Evolutionary conservation across 2,888 invertebrate genomes (phyloP), one percentile per base, ranked within the genome.

Genomic region (Phyllotreta cruciferae): DNA sequence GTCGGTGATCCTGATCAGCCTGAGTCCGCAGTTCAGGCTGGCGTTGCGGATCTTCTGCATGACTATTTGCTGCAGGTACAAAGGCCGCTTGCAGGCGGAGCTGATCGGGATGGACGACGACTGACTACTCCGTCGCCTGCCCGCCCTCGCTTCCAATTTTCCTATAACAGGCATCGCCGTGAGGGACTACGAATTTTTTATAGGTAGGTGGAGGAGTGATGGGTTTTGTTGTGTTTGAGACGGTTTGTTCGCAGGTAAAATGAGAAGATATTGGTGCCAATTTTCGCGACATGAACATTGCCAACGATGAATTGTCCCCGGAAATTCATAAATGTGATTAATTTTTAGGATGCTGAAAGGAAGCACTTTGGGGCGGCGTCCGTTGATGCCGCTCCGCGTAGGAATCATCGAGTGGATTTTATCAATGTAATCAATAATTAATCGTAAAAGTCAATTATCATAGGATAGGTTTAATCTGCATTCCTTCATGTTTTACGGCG

Each of bases 1-100:
- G 82, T 91, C 96, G 69, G 83, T 98, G 68, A 92, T 98, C 73
- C 89, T 97, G 79, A 86, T 94, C 71, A 87, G 92, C 66, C 86
- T 97, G 82, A 96, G 95, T 80, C 94, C 94, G 47, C 94, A 96
- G 81, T 98, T 98, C 83, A 87, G 97, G 69, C 85, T 94, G 66
- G 95, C 96, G 49, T 85, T 96, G 73, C 86, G 93, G 75, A 90
- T 94, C 76, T 88, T 95, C 78, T 95, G 94, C 83, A 84, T 94
- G 83, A 93, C 93, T 47, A 87, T 93, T 70, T 95, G 94, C 82
- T 95, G 95, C 82, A 89, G 93, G 73, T 89, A 91, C 77, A 91
- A 92, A 80, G 89, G 90, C 66, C 88, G 93, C 74, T 85, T 92
- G 81, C 92, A 92, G 81, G 92, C 92, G 69, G 93, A 93, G 82